Base-by-base conservation (phyloP, 2,797 vertebrate genomes). In the Lagorchestes hirsutus region DNA sequence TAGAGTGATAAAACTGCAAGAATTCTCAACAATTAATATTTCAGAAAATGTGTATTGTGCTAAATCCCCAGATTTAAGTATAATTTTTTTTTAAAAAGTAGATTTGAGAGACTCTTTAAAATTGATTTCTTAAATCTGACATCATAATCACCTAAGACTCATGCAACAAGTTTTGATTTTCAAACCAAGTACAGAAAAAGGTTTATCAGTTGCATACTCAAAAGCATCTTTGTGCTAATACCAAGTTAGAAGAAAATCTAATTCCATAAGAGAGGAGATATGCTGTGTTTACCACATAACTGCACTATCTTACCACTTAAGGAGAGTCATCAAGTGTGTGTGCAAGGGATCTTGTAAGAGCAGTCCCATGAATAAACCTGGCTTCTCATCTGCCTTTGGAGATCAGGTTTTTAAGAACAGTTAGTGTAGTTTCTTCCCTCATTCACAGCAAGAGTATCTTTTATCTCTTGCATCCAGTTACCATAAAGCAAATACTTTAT, bases 381-480 rank as follows among this genome's bases (percentile, higher is more conserved):
- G 59, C 96, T 98, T 98, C 95, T 96, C 57, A 67, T 90, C 52
- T 91, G 97, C 96, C 97, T 98, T 95, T 97, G 97, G 96, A 98
- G 97, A 90, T 93, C 98, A 58, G 52, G n/a, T 94, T 98, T 97
- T 90, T 95, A 95, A 98, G 98, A 97, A 97, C 97, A 98, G 97
- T 27, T 46, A 93, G 94, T 96, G 96, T 94, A n/a, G 91, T 96
- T 97, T 98, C 95, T 62, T 95, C 92, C 96, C 94, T 98, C 94
- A 97, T 94, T 97, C 96, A 97, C 93, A 95, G 91, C 1, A 8
- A 95, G 96, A 94, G 93, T 54, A 92, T 54, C 5, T 97, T 95
- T 97, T 97, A 90, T 97, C 97, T 74, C 92, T 94, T 96, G 62
- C 95, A 93, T 93, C 96, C 34, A 93, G 82, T 29, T 11, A 95